phyloP scores from a whole-genome alignment of 2,888 invertebrate genomes.

The Thelaira solivaga region DNA sequence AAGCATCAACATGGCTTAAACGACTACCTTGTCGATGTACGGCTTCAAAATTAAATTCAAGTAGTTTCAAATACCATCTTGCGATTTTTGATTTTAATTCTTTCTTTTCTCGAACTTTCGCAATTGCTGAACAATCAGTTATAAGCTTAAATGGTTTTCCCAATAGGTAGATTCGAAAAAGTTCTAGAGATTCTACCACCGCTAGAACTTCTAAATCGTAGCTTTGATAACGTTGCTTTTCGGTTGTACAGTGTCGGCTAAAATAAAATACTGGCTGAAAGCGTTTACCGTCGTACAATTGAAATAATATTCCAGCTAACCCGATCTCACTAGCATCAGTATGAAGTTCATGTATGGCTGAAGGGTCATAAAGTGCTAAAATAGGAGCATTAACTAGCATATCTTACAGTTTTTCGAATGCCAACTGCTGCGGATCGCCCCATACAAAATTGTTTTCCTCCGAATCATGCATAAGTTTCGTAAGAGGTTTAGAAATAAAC shows the following conservation, averaged over 20 bases:
- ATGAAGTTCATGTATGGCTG: slow-evolving; percentile 57
- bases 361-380: slow-evolving; percentile 37
- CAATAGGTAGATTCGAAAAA: slow-evolving; percentile 60
- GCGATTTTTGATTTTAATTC: slow-evolving; percentile 21
- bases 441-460: neutral
- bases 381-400: slow-evolving; percentile 36
- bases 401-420: slow-evolving; percentile 29
- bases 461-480: neutral
- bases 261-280: slow-evolving; percentile 60
- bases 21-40: too few relatives aligned
- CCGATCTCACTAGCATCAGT: slow-evolving; percentile 59
- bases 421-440: neutral
- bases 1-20: slow-evolving; percentile 37
- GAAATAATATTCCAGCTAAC: slow-evolving; percentile 59
- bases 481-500: slow-evolving; percentile 29
- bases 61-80: slow-evolving; percentile 3
- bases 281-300: slow-evolving; percentile 35
- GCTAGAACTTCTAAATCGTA: slow-evolving; percentile 59
- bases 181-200: slow-evolving; percentile 53
- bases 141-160: slow-evolving; percentile 24
- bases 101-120: slow-evolving; percentile 11
- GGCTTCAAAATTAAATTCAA: slow-evolving; percentile 10
- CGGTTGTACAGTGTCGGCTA: slow-evolving; percentile 53
- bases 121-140: slow-evolving; percentile 30
- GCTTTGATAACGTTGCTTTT: slow-evolving; percentile 51